These are phyloP conservation scores for Octomys mimax DNA, from an alignment of 2,797 vertebrate genomes.

Conservation along the genomic window DNA sequence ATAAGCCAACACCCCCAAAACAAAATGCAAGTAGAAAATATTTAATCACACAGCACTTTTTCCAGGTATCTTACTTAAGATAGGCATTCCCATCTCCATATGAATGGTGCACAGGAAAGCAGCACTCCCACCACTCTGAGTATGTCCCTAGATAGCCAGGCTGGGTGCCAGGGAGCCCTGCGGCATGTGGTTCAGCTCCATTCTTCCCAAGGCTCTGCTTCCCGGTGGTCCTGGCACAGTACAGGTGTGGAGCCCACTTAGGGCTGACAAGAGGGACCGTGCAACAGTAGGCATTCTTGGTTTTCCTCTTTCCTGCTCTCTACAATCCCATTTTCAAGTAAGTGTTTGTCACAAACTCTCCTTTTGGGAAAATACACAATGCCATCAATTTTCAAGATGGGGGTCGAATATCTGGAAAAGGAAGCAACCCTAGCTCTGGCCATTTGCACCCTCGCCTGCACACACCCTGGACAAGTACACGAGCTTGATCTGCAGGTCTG, in stretches of 20 bases:
- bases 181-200: neutral
- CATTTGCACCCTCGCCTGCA: accelerated
- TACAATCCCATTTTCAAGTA: neutral
- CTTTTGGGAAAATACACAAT: neutral
- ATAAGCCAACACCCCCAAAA: constrained; percentile 86
- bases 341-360: neutral
- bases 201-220: neutral
- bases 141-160: constrained; percentile 92
- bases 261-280: constrained; percentile 93
- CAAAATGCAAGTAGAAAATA: constrained; percentile 89
- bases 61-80: constrained; percentile 92
- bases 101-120: constrained; percentile 85
- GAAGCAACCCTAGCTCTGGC: neutral
- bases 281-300: neutral
- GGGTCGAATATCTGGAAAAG: neutral
- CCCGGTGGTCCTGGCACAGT: constrained; percentile 87
- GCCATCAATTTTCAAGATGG: neutral
- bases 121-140: constrained; percentile 84
- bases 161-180: constrained; percentile 91
- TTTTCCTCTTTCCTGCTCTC: neutral
- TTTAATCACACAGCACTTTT: constrained; percentile 92
- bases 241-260: constrained; percentile 92
- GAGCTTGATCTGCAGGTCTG: neutral
- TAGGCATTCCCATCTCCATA: constrained; percentile 93
- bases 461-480: neutral